Base-by-base conservation (phyloP, 2,797 vertebrate species). In the Halcyon badia region DNA sequence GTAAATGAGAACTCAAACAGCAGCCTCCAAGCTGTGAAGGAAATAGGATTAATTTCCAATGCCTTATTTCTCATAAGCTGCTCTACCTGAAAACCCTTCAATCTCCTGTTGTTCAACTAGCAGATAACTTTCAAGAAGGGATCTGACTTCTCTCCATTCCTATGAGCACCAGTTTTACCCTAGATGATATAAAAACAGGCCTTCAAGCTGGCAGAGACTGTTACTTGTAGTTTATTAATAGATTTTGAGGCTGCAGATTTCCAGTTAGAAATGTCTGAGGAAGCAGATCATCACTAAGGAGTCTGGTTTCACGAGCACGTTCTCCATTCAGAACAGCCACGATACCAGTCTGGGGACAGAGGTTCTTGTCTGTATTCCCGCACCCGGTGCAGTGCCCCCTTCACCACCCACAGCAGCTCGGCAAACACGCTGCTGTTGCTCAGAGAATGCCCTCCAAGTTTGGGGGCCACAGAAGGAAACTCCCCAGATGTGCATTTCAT, bases 11-110 rank as follows among this genome's bases (percentile, higher is more conserved):
- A 69, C 10, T 78, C 78, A 85, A 91, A 57, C 11, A 83, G 57
- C 49, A 92, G 41, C 52, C 35, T 87, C 37, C 78, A 83, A 89
- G 68, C 78, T 89, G 83, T 87, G 65, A 93, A 95, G 48, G 15
- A 89, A 93, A 95, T 33, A 87, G 28, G 33, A 95, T 97, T 95
- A 87, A 77, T 89, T 87, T 89, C 56, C 35, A 89, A 26, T 14
- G 4, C 22, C 4, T 54, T 65, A 56, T 54, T 89, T 94, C 58
- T 58, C 75, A 89, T 33, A 86, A 76, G 52, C 21, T 90, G 71
- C 39, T 84, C 37, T 86, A 83, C 54, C 82, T 68, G 49, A 73
- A 92, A 95, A 66, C 14, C 41, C 48, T 85, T 83, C 46, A 51
- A 46, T n/a, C n/a, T 87, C 64, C 83, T 57, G 49, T 48, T 73